These are phyloP conservation scores for Eremobia ochroleuca DNA, from an alignment of 2,888 invertebrate species.

Conservation along the genomic window DNA sequence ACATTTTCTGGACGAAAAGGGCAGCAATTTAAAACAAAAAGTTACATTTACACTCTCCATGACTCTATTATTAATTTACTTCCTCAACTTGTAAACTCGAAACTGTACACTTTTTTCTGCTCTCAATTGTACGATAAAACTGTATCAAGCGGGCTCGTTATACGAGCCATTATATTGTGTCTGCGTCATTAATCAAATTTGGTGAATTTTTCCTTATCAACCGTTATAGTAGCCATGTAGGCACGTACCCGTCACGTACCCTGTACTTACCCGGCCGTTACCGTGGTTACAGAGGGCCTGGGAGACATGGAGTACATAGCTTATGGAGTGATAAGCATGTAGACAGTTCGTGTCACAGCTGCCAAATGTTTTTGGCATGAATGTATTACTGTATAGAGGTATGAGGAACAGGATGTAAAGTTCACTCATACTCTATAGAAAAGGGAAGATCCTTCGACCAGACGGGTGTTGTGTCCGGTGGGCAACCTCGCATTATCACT, in stretches of 20 bases:
- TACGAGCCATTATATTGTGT: slow-evolving; percentile 69
- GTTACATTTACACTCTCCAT: slow-evolving; percentile 8
- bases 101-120: slow-evolving; percentile 43
- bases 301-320: slow-evolving; percentile 10
- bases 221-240: slow-evolving; percentile 69
- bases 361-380: not conserved
- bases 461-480: too few relatives aligned
- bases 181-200: slow-evolving; percentile 73
- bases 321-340: not conserved
- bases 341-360: not conserved
- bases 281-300: slow-evolving; percentile 26
- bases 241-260: slow-evolving; percentile 36
- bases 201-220: slow-evolving; percentile 77
- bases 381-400: too few relatives aligned
- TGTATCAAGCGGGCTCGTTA: slow-evolving; percentile 69
- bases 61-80: slow-evolving; percentile 45
- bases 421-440: too few relatives aligned
- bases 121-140: slow-evolving; percentile 57
- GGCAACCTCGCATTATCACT: slow-evolving; percentile 1
- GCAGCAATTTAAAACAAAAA: slow-evolving; percentile 43
- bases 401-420: too few relatives aligned
- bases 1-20: not conserved
- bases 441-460: too few relatives aligned
- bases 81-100: slow-evolving; percentile 40
- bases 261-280: slow-evolving; percentile 35